phyloP scores from a whole-genome alignment of 2,797 vertebrate genomes.

The Parambassis ranga region DNA sequence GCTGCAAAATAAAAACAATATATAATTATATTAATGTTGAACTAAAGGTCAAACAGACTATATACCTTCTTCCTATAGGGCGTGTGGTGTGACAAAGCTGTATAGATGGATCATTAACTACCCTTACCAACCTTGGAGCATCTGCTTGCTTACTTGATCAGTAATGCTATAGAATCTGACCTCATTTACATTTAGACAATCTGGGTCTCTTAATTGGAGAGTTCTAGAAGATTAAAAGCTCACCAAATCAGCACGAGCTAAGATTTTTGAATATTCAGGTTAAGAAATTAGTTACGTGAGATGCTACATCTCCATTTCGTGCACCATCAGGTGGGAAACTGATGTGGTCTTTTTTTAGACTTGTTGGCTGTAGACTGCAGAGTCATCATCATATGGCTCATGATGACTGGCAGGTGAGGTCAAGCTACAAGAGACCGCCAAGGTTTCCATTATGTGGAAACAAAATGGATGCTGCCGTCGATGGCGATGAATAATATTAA shows the following conservation, averaged over 20 bases:
- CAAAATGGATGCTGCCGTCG: not conserved
- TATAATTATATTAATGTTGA: too few species aligned
- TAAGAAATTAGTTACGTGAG: too few species aligned
- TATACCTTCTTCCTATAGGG: not conserved
- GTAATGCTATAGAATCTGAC: not conserved
- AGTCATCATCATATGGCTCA: slow-evolving; percentile 43
- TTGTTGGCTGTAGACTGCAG: slow-evolving; percentile 15
- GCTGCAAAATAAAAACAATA: too few species aligned
- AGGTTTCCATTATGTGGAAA: slow-evolving; percentile 23
- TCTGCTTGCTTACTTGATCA: not conserved
- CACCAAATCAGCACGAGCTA: too few species aligned
- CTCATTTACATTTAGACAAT: not conserved
- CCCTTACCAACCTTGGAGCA: not conserved
- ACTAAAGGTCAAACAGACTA: not conserved
- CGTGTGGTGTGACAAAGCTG: not conserved
- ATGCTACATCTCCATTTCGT: too few species aligned
- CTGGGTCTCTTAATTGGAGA: not conserved
- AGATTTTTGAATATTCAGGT: too few species aligned
- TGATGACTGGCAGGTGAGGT: slow-evolving; percentile 30
- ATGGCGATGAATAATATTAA: not conserved
- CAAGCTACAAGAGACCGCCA: not conserved
- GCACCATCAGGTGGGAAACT: not conserved
- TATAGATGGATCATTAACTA: slow-evolving; percentile 8
- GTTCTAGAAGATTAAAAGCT: not conserved
- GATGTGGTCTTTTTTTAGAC: slow-evolving; percentile 47